Evolutionary conservation across 2,797 vertebrate genomes (phyloP), one percentile per base, ranked within the genome.

Genomic region (Danio kyathit): DNA sequence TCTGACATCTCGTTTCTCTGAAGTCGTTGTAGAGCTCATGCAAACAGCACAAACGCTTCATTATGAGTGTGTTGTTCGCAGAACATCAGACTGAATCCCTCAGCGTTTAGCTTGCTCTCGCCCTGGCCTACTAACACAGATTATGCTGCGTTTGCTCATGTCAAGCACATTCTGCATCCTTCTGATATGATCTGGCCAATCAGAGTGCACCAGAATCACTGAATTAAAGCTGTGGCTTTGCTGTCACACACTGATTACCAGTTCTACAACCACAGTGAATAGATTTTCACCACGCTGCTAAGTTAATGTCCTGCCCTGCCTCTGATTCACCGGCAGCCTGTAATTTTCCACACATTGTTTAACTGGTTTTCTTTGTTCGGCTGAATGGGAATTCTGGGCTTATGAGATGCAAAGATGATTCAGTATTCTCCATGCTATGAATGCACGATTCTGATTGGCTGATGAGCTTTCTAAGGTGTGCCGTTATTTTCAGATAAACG

Each of bases 281-380:
- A 21, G 43, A 69, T 49, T 19, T 70, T 29, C 48, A 6, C 48
- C 48, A 75, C 48, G 14, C 74, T 17, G 11, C 46, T 75, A 40
- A 40, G 44, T 38, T 17, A 49, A 49, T 12, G 21, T 49, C 6
- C 71, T 60, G 54, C 71, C 41, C 41, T 29, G 9, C 9, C 54
- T 60, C 56, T 74, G 43, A 74, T 38, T 60, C 12, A 60, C 6
- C 46, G 54, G 3, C 54, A 48, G 41, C 17, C 17, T 49, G 57
- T 29, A 29, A 49, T 74, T 17, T 8, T 49, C 2, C 44, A 38
- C 6, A 21, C 46, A 19, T 9, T 16, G 48, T 52, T 21, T 14
- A 21, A 43, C 70, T 59, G 70, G 54, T 57, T 59, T 11, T 16
- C 60, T 21, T 19, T 43, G 59, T 21, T 52, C 5, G 5, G 57